Evolutionary conservation across 2,113 vertebrate species (phyloP), one percentile per base, ranked within the genome.

Genomic region (Podarcis cretensis): DNA sequence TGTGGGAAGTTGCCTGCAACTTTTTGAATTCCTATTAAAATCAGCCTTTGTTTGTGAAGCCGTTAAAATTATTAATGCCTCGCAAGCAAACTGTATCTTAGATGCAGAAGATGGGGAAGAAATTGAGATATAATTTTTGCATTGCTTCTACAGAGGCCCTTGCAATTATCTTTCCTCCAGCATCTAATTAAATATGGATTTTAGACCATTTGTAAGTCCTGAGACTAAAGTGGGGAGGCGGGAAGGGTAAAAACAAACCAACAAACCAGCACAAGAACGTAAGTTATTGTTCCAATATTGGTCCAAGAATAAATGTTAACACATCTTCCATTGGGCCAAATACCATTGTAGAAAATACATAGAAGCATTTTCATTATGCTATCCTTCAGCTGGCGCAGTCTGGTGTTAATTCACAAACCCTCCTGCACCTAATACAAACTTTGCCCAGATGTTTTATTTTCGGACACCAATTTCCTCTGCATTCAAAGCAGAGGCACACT

Each of bases 121-220:
- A 84, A 83, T 40, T 1, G 54, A 12, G 6, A 5, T 89, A 71
- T 83, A 92, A 89, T 77, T 81, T 87, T 27, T 27, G 12, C 0
- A 88, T 84, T 87, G 25, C 74, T 91, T 89, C 32, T 20, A 80
- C 2, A 81, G 63, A 84, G 5, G 1, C 6, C 16, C 75, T 69
- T 88, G 90, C 85, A 0, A 1, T 18, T 1, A 0, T 0, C 0
- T 66, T 83, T 9, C 85, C 1, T 57, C 69, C 6, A 86, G 1
- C 57, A 25, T 89, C 5, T 65, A 84, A 86, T 87, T 87, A 92
- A 94, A 78, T 7, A 86, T 37, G 54, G 78, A 81, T 84, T 89
- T 74, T 37, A 74, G 20, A n/a, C 54, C 21, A 4, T 35, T 84
- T 13, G 88, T 80, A 71, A 82, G 3, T 43, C 73, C 57, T 1